Evolutionary conservation across 2,797 vertebrate genomes (phyloP).

Genomic region (Emydoidea blandingii): DNA sequence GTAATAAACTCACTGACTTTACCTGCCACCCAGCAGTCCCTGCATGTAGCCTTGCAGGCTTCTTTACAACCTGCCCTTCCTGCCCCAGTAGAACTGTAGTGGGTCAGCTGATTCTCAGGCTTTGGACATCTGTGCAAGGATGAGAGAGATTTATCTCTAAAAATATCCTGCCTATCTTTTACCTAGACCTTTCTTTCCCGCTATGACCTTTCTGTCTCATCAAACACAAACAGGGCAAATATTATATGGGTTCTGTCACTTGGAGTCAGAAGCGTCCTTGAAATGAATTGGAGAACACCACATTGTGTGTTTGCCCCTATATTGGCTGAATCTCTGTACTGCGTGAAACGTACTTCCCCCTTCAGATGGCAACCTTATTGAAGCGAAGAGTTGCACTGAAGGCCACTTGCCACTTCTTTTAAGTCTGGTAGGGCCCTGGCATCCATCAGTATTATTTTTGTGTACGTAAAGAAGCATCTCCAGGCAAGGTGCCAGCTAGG

Average conservation of each 20-base stretch:
- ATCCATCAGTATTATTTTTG: neutral
- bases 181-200: neutral
- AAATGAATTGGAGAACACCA: conserved; percentile 14
- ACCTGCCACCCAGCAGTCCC: neutral
- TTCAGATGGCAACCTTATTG: neutral
- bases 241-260: neutral
- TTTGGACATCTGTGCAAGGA: neutral
- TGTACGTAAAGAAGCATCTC: neutral
- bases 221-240: neutral
- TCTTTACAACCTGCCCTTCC: neutral
- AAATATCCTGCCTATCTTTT: neutral
- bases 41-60: neutral
- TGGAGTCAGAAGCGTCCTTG: neutral
- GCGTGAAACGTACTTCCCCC: neutral
- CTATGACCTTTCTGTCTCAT: neutral
- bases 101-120: neutral
- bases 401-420: neutral
- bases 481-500: neutral
- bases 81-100: fast-evolving
- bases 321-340: neutral
- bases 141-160: neutral
- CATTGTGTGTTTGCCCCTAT: neutral
- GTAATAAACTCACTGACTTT: neutral
- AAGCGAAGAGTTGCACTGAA: neutral
- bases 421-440: neutral